Evolutionary conservation across 2,113 vertebrate genomes (phyloP).

Genomic region (Eolophus roseicapilla): DNA sequence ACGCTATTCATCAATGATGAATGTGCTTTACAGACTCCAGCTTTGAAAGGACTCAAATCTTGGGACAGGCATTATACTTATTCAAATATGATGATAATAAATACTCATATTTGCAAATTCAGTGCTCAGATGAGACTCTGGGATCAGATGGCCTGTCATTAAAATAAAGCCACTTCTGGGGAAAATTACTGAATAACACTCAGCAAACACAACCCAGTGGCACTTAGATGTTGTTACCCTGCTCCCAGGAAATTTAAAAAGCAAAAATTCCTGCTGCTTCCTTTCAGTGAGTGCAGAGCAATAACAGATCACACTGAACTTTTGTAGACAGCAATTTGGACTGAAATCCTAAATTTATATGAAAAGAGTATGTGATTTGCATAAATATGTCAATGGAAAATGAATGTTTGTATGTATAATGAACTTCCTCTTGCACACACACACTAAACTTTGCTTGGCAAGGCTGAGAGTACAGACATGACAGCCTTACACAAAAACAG

Average conservation of each 20-base stretch:
- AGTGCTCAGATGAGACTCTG: not conserved
- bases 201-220: slow-evolving; percentile 25
- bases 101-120: slow-evolving; percentile 23
- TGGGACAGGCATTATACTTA: not conserved
- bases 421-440: not conserved
- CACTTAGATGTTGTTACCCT: slow-evolving; percentile 8
- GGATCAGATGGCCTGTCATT: slow-evolving; percentile 53
- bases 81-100: slow-evolving; percentile 12
- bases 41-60: not conserved
- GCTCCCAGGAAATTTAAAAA: slow-evolving; percentile 32
- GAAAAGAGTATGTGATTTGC: not conserved
- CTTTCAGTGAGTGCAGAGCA: not conserved
- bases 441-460: not conserved
- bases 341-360: not conserved
- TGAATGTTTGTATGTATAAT: not conserved
- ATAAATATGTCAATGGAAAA: not conserved
- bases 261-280: slow-evolving; percentile 44
- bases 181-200: slow-evolving; percentile 14
- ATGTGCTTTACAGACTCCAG: not conserved
- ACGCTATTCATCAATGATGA: not conserved
- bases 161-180: slow-evolving; percentile 49
- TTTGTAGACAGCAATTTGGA: not conserved
- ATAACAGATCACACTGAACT: slow-evolving; percentile 1
- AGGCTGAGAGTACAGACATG: not conserved
- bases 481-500: not conserved